Evolutionary conservation across 2,888 invertebrate genomes (phyloP).

Genomic region (Tipula helvola): DNA sequence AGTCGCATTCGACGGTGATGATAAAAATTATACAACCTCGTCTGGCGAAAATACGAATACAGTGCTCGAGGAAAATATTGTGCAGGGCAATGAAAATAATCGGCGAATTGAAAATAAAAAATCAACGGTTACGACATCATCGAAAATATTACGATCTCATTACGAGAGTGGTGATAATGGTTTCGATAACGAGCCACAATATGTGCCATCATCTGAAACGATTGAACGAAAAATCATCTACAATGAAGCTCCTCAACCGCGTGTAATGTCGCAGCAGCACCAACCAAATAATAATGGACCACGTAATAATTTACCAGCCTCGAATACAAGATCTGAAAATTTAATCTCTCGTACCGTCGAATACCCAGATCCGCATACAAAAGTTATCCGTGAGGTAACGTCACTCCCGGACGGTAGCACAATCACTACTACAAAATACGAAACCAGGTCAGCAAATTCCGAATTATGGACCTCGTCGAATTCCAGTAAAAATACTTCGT

Average conservation of each 20-base stretch:
- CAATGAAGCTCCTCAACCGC: slow-evolving; percentile 8
- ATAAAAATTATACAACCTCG: slow-evolving; percentile 39
- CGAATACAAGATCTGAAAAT: slow-evolving; percentile 30
- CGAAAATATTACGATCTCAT: slow-evolving; percentile 28
- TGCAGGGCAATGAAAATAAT: slow-evolving; percentile 38
- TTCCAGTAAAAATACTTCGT: slow-evolving; percentile 14
- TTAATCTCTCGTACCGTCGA: slow-evolving; percentile 45
- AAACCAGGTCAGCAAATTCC: slow-evolving; percentile 34
- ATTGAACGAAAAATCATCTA: slow-evolving; percentile 11
- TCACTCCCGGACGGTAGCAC: slow-evolving; percentile 52
- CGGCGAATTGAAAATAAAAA: slow-evolving; percentile 34
- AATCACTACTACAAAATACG: slow-evolving; percentile 54
- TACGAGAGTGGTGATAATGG: slow-evolving; percentile 22
- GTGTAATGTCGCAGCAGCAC: not conserved
- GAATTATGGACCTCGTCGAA: slow-evolving; percentile 17
- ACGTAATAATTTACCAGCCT: slow-evolving; percentile 18
- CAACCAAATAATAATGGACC: not conserved
- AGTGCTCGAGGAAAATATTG: slow-evolving; percentile 39
- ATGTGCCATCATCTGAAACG: not conserved
- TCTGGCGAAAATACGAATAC: slow-evolving; percentile 38
- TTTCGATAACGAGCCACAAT: not conserved
- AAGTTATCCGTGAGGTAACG: slow-evolving; percentile 52
- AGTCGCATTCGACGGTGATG: slow-evolving; percentile 40
- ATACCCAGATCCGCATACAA: slow-evolving; percentile 52
- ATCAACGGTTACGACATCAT: slow-evolving; percentile 30